Evolutionary conservation across 2,888 invertebrate species (phyloP).

Genomic region (Eledona agricola): DNA sequence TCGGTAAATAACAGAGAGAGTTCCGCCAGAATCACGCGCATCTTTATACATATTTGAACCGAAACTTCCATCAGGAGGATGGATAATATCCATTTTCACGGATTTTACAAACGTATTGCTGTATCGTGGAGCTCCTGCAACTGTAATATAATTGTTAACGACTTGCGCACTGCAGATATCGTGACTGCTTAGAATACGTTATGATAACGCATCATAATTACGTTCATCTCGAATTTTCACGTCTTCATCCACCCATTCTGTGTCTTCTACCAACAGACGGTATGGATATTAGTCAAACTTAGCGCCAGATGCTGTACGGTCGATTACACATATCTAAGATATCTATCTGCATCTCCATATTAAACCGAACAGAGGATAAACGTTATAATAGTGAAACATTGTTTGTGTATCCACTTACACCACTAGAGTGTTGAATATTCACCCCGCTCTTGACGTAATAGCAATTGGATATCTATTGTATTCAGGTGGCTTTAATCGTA

Average conservation of each 20-base stretch:
- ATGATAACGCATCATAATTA: constrained; percentile 7
- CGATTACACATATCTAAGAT: no score
- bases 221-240: neutral
- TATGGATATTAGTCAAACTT: no score
- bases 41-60: constrained; percentile 8
- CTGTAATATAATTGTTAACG: constrained; percentile 14
- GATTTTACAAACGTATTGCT: constrained; percentile 29
- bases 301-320: no score
- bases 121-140: constrained; percentile 15
- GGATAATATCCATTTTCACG: constrained; percentile 19
- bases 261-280: no score
- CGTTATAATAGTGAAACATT: constrained; percentile 16
- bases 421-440: constrained; percentile 29
- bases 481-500: no score
- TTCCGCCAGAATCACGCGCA: constrained; percentile 1
- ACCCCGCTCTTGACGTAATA: constrained; percentile 10
- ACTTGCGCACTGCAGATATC: constrained; percentile 36
- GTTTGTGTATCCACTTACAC: constrained; percentile 12
- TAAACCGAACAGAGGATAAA: constrained; percentile 2
- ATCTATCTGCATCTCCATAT: constrained; percentile 14
- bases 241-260: no score
- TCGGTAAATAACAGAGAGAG: no score
- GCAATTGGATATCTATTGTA: constrained; percentile 2
- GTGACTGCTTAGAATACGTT: constrained; percentile 26
- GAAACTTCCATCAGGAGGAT: constrained; percentile 4